Conservation (phyloP, 2,888 invertebrate species). For the Odontocolon sp. region DNA sequence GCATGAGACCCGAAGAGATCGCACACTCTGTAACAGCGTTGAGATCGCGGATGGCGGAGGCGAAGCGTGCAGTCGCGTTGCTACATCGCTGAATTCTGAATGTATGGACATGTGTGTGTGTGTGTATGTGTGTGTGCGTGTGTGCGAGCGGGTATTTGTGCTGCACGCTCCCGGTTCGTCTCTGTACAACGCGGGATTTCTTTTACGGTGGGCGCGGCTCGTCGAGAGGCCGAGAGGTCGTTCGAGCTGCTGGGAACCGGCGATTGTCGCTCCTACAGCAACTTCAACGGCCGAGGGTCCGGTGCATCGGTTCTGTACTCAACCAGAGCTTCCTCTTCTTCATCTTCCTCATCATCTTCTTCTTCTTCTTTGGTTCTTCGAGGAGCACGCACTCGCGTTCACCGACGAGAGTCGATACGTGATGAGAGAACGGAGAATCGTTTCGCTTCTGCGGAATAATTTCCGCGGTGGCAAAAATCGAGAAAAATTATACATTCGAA, state of each 20-base stretch:
- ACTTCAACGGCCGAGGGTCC: constrained; percentile 63
- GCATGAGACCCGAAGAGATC: constrained; percentile 26
- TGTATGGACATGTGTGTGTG: too few species aligned
- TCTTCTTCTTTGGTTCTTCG: constrained; percentile 52
- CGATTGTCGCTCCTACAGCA: constrained; percentile 73
- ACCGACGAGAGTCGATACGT: constrained; percentile 58
- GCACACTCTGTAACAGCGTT: constrained; percentile 30
- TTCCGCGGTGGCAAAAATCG: constrained; percentile 6
- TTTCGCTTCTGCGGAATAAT: constrained; percentile 41
- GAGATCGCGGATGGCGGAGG: constrained; percentile 58
- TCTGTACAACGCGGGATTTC: constrained; percentile 68
- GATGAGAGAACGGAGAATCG: constrained; percentile 50
- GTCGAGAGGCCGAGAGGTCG: constrained; percentile 77
- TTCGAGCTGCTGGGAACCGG: constrained; percentile 74
- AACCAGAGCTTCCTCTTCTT: constrained; percentile 32
- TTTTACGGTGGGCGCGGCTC: constrained; percentile 76
- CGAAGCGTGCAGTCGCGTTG: constrained; percentile 59
- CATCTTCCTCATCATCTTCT: constrained; percentile 13
- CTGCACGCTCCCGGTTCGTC: constrained; percentile 57
- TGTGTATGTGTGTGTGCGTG: too few species aligned
- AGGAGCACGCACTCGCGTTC: constrained; percentile 61
- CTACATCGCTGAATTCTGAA: neutral
- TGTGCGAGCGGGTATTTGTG: constrained; percentile 22
- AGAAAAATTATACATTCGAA: constrained; percentile 2
- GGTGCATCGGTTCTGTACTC: constrained; percentile 64